Conservation (phyloP, 1,140 invertebrate species). For the Meloidogyne floridensis region DNA sequence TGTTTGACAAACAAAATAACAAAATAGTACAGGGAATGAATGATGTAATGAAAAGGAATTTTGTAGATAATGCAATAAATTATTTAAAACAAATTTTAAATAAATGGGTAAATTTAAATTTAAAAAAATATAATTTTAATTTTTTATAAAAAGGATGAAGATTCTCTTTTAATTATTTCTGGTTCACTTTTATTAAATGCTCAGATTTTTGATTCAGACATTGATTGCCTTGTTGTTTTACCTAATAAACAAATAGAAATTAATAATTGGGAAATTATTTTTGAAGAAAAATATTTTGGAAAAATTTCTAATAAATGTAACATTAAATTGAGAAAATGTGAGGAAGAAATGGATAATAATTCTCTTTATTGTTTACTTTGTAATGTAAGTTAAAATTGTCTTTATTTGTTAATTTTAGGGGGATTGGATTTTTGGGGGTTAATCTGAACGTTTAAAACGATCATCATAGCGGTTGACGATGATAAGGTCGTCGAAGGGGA, state of each 20-base stretch:
- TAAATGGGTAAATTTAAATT: conserved; percentile 11
- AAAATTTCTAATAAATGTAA: not conserved
- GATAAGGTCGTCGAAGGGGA: too few species aligned
- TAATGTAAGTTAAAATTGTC: not conserved
- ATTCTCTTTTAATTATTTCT: conserved; percentile 17
- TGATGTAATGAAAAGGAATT: too few species aligned
- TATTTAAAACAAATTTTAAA: conserved; percentile 6
- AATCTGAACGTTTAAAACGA: too few species aligned
- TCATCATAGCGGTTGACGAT: too few species aligned
- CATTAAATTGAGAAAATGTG: not conserved
- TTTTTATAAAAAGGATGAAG: not conserved
- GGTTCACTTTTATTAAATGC: conserved; percentile 20
- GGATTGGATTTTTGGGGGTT: too few species aligned
- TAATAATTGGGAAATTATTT: not conserved
- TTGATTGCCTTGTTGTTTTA: conserved; percentile 18
- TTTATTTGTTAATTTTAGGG: too few species aligned
- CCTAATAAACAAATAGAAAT: not conserved
- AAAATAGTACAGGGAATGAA: not conserved
- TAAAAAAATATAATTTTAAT: not conserved
- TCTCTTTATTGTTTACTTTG: conserved; percentile 5
- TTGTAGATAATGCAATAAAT: not conserved
- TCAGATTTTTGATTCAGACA: conserved; percentile 17
- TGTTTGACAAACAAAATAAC: not conserved
- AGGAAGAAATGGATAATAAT: not conserved
- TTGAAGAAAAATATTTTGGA: conserved; percentile 2